These are phyloP conservation scores for Napeogenes inachia DNA, from an alignment of 2,888 invertebrate genomes.

Conservation along the genomic window DNA sequence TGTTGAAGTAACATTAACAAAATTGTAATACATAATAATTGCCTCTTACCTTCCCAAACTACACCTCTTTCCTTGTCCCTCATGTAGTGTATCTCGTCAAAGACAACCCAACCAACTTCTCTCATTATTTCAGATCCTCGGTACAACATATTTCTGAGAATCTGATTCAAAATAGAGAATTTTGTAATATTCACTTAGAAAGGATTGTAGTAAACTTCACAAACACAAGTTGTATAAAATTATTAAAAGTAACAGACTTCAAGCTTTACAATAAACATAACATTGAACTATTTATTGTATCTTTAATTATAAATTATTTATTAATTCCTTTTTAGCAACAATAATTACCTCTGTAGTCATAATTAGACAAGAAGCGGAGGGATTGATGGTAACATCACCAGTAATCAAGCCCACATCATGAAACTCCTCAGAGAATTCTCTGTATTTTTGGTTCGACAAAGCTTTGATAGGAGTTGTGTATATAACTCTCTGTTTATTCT, in stretches of 20 bases:
- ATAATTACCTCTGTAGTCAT: slow-evolving; percentile 98
- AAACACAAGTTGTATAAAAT: neutral
- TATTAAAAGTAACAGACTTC: no score
- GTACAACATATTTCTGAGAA: slow-evolving; percentile 98
- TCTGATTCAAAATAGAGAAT: slow-evolving; percentile 69
- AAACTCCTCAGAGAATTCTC: slow-evolving; percentile 98
- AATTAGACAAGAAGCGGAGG: slow-evolving; percentile 97
- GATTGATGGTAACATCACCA: slow-evolving; percentile 99
- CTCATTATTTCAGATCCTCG: slow-evolving; percentile 98
- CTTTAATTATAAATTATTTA: neutral
- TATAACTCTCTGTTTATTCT: slow-evolving; percentile 97
- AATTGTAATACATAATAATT: neutral
- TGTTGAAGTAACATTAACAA: neutral
- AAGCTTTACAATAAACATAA: no score
- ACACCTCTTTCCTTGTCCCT: slow-evolving; percentile 99
- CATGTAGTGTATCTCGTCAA: slow-evolving; percentile 99
- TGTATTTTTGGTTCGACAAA: slow-evolving; percentile 98
- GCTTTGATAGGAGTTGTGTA: slow-evolving; percentile 99
- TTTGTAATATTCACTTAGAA: no score
- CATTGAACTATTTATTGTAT: no score
- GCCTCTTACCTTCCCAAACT: slow-evolving; percentile 90
- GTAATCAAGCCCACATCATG: slow-evolving; percentile 98
- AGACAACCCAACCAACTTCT: slow-evolving; percentile 99
- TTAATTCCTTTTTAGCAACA: no score
- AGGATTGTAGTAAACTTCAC: neutral